phyloP scores from a whole-genome alignment of 2,888 invertebrate genomes.

The Pheosia gnoma region DNA sequence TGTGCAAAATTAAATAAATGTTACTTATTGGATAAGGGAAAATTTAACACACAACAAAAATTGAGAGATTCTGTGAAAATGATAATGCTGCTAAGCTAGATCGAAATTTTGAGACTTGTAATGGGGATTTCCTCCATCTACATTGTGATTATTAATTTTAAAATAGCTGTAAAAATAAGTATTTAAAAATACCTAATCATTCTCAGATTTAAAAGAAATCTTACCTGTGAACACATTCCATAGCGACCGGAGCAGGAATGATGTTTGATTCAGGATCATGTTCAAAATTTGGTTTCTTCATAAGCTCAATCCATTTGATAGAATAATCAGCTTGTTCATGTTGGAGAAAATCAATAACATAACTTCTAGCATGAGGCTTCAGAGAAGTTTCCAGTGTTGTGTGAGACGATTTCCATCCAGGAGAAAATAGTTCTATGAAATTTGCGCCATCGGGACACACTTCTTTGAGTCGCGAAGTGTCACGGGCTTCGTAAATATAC shows the following conservation, averaged over 20 bases:
- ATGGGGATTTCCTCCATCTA: too few species aligned
- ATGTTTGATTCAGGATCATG: conserved; percentile 79
- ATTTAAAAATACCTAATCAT: too few species aligned
- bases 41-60: too few species aligned
- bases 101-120: too few species aligned
- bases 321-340: conserved; percentile 89
- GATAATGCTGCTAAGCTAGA: too few species aligned
- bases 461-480: conserved; percentile 85
- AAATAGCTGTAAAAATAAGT: too few species aligned
- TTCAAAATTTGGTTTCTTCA: conserved; percentile 85
- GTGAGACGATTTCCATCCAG: conserved; percentile 86
- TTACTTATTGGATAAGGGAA: too few species aligned
- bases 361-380: conserved; percentile 86
- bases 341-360: conserved; percentile 90
- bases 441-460: conserved; percentile 86
- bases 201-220: conserved; percentile 28
- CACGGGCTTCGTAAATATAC: conserved; percentile 88
- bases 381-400: conserved; percentile 72
- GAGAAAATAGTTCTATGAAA: conserved; percentile 87
- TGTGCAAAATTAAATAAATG: conserved; percentile 47
- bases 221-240: conserved; percentile 90
- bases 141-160: too few species aligned
- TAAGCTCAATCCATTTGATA: conserved; percentile 91
- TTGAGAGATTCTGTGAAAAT: too few species aligned
- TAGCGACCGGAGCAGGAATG: conserved; percentile 71